These are phyloP conservation scores for Drosophila watanabei DNA, from an alignment of 1,140 invertebrate genomes.

Conservation along the genomic window DNA sequence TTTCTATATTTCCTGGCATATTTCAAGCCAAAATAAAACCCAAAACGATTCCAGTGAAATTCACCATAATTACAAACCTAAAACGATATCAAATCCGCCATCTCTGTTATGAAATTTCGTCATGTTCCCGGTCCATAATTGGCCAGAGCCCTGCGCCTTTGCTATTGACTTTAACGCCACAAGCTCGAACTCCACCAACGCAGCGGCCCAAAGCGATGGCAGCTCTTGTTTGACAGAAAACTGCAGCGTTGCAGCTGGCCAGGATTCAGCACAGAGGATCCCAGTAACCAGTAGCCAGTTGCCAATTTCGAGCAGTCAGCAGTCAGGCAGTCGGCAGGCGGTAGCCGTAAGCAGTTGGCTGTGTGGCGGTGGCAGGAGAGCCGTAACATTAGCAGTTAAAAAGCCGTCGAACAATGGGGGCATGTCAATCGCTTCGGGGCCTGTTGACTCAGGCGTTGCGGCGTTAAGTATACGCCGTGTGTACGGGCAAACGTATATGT, in stretches of 20 bases:
- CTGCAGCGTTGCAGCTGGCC: constrained; percentile 53
- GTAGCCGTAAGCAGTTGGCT: constrained; percentile 26
- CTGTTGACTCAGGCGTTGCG: constrained; percentile 74
- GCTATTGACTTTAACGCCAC: constrained; percentile 44
- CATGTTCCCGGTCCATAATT: constrained; percentile 20
- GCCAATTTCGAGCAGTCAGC: constrained; percentile 12
- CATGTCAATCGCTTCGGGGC: constrained; percentile 61
- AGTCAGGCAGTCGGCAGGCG: constrained; percentile 12
- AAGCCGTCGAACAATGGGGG: constrained; percentile 59
- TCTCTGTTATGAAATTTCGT: constrained; percentile 28
- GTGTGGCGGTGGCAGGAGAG: constrained; percentile 18
- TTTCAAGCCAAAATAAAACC: not conserved
- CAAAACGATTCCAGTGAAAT: not conserved
- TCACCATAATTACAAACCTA: not conserved
- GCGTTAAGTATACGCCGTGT: constrained; percentile 78
- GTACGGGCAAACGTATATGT: not conserved
- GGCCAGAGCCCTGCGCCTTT: constrained; percentile 7
- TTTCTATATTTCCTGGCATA: too few species aligned
- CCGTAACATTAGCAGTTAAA: constrained; percentile 55
- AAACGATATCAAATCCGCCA: not conserved
- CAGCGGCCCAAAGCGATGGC: constrained; percentile 8
- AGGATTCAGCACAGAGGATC: constrained; percentile 4
- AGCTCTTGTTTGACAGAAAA: constrained; percentile 46
- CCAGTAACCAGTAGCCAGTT: constrained; percentile 10
- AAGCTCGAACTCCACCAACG: constrained; percentile 9